These are phyloP conservation scores for Arothron firmamentum DNA, from an alignment of 2,113 vertebrate species.

Conservation along the genomic window DNA sequence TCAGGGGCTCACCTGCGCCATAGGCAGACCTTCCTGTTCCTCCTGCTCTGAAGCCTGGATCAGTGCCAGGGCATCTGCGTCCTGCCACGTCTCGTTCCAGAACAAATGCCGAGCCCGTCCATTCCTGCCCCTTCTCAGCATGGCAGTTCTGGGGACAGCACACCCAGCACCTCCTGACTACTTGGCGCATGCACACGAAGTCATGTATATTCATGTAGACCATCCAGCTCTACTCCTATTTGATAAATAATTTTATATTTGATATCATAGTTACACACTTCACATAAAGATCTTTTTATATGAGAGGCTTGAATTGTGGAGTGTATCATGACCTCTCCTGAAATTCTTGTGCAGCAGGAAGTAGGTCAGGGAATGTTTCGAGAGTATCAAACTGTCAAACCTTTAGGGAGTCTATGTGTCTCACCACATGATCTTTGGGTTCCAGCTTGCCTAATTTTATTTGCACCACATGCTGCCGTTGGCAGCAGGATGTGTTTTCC, in stretches of 20 bases:
- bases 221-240: not conserved
- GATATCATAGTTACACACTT: no score
- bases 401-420: no score
- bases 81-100: conserved; percentile 72
- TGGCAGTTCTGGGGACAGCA: conserved; percentile 61
- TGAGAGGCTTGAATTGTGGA: no score
- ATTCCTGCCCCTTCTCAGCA: conserved; percentile 81
- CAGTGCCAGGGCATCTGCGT: conserved; percentile 64
- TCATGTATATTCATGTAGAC: not conserved
- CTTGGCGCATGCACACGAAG: conserved; percentile 18
- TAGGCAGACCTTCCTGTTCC: conserved; percentile 72
- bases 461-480: conserved; percentile 37
- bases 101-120: conserved; percentile 79
- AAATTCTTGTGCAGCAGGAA: no score
- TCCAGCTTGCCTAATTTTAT: conserved; percentile 21
- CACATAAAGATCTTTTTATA: no score
- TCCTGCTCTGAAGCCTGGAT: conserved; percentile 49
- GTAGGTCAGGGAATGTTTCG: no score
- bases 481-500: conserved; percentile 31
- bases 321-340: no score
- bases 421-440: not conserved
- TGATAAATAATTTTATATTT: no score
- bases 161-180: conserved; percentile 26
- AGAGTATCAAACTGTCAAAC: no score
- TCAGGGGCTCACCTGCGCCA: conserved; percentile 75